Evolutionary conservation across 2,888 invertebrate genomes (phyloP).

Genomic region (Drosophila subsilvestris): DNA sequence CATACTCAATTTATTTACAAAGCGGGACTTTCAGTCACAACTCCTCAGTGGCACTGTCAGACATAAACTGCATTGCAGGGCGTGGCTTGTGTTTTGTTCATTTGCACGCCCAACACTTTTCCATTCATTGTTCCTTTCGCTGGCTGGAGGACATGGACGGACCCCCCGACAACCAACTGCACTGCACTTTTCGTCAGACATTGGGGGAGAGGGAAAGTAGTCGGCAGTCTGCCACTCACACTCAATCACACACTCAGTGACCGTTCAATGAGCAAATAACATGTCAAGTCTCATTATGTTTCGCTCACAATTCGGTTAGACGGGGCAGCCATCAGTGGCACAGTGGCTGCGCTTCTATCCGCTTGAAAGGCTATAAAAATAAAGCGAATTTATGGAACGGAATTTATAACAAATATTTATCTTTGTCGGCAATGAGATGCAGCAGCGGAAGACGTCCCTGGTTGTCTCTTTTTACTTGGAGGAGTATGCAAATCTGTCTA

Average conservation of each 20-base stretch:
- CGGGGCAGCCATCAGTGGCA: conserved; percentile 22
- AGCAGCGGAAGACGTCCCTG: no score
- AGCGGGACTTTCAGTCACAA: conserved; percentile 57
- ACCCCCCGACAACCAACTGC: conserved; percentile 5
- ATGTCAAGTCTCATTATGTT: conserved; percentile 81
- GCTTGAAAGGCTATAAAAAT: background rate
- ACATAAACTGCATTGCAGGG: conserved; percentile 11
- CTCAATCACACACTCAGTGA: conserved; percentile 44
- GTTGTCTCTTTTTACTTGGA: no score
- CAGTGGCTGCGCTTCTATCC: conserved; percentile 13
- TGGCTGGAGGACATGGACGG: conserved; percentile 6
- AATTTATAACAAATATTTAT: no score
- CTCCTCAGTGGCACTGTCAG: conserved; percentile 27
- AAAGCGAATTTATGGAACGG: no score
- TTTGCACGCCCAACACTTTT: background rate
- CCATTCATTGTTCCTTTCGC: conserved; percentile 19
- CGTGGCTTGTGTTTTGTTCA: conserved; percentile 25
- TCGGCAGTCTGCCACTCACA: conserved; percentile 30
- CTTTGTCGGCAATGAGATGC: no score
- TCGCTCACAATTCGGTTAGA: conserved; percentile 65
- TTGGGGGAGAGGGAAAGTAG: conserved; percentile 7
- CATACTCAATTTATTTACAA: conserved; percentile 79
- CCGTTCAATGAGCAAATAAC: conserved; percentile 79
- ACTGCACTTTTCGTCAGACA: background rate
- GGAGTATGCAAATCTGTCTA: no score